Base-by-base conservation (phyloP, 2,113 vertebrate species). In the Archocentrus centrarchus region DNA sequence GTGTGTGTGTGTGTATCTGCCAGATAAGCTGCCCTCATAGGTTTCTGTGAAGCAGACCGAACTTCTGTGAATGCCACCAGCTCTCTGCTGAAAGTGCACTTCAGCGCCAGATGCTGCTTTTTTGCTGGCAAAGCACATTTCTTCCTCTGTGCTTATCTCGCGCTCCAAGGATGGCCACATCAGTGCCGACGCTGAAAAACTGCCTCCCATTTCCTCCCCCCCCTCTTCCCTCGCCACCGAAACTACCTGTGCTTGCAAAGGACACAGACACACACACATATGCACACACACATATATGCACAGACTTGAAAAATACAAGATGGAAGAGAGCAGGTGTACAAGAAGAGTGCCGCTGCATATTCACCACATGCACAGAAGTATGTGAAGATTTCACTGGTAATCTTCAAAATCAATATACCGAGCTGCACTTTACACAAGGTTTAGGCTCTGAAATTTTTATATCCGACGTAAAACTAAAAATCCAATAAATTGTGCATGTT, bases 21-120 rank as follows among this genome's bases (percentile, higher is more conserved):
- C 85, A 92, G 86, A 93, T 94, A 93, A 94, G 92, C 89, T 92
- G 92, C 94, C 90, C 93, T 94, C 93, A 92, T 93, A 92, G 27
- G 85, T 91, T 89, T 82, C 81, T 93, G 80, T 91, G 91, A 93
- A 93, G 89, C 90, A 88, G 88, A 88, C 89, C 86, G 59, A 95
- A 92, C 92, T 94, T 88, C 89, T 93, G 87, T 91, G 91, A 93
- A 93, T 90, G 91, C 93, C 94, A 90, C 92, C 92, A 91, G 76
- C 85, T 93, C 94, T 86, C 90, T 96, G 95, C 94, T 95, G 95
- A 96, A 93, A 81, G 93, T 91, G 95, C 95, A 95, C 90, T 95
- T 95, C 91, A 86, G 86, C 75, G n/a, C 81, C 91, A 92, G 88
- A 92, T 87, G 90, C 91, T 83, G 80, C 58, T 58, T 78, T 86